Base-by-base conservation (phyloP, 2,113 vertebrate species). In the Lagopus muta region DNA sequence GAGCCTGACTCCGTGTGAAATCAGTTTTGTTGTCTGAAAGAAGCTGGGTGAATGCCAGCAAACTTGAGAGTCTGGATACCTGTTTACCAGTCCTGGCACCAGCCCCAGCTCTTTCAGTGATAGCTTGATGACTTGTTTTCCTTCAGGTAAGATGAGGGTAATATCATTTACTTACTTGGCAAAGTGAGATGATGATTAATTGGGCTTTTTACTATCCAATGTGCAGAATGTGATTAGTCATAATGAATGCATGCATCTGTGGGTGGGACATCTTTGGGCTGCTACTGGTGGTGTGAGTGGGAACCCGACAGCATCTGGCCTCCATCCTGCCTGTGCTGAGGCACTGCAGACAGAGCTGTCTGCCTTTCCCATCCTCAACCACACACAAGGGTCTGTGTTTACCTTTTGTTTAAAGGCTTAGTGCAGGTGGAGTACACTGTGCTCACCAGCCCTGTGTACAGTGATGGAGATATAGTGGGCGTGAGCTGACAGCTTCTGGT, bases 231-330 rank as follows among this genome's bases (percentile, higher is more conserved):
- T 0, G 2, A 71, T 43, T 45, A 50, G 57, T n/a, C 80, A 52
- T 55, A 45, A 45, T 13, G 45, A 1, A 2, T 34, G 61, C 38
- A 14, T 6, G 24, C 42, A 21, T 42, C 52, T 28, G 14, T 0
- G 0, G 15, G 30, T 25, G n/a, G 43, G 22, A 10, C 0, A 0
- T 32, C 76, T 65, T 38, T 1, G 1, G 58, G 66, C 47, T 42
- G 69, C 28, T 65, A 45, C 27, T 2, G 1, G 19, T 5, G 4
- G 57, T 6, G 0, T 3, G 18, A 82, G 52, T 27, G 2, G 4
- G 24, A 85, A 40, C 40, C 54, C 70, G 66, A 65, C 40, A 66
- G 43, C 9, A 43, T 45, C 40, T 89, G 71, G 50, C 92, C 58
- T 74, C 47, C 74, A 17, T 48, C 19, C 47, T 66, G 62, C 36